These are phyloP conservation scores for Botia almorhae DNA, from an alignment of 2,797 vertebrate species.

Conservation along the genomic window DNA sequence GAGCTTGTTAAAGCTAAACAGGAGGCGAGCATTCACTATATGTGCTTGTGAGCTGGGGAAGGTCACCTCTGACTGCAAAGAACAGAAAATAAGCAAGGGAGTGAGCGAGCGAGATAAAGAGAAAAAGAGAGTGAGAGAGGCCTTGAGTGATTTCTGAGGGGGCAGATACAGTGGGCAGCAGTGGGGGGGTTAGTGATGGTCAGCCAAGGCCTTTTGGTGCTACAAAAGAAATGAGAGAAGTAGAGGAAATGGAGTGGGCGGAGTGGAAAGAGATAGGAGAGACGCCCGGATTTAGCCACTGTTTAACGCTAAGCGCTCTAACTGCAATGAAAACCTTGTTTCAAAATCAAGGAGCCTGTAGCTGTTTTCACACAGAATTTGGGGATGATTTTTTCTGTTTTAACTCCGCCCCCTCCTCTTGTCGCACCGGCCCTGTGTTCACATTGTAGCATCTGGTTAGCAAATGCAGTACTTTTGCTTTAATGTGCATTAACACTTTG, in stretches of 20 bases:
- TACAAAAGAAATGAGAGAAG: constrained; percentile 60
- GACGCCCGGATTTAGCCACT: constrained; percentile 52
- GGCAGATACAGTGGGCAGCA: constrained; percentile 31
- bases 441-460: neutral
- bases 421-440: neutral
- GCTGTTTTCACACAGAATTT: constrained; percentile 23
- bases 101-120: constrained; percentile 6
- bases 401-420: constrained; percentile 60
- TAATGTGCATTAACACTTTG: neutral
- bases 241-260: constrained; percentile 37
- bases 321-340: constrained; percentile 25
- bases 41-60: constrained; percentile 51
- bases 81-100: constrained; percentile 30
- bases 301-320: constrained; percentile 18
- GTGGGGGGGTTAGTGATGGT: constrained; percentile 57
- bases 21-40: constrained; percentile 51
- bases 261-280: constrained; percentile 50
- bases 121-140: constrained; percentile 31
- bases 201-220: constrained; percentile 60
- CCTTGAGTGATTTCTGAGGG: constrained; percentile 45
- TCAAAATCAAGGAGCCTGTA: neutral
- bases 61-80: constrained; percentile 57
- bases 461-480: neutral
- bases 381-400: neutral
- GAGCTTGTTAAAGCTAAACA: constrained; percentile 56